Conservation (phyloP, 1,140 invertebrate species). For the Hermatobates lingyangjiaoensis region DNA sequence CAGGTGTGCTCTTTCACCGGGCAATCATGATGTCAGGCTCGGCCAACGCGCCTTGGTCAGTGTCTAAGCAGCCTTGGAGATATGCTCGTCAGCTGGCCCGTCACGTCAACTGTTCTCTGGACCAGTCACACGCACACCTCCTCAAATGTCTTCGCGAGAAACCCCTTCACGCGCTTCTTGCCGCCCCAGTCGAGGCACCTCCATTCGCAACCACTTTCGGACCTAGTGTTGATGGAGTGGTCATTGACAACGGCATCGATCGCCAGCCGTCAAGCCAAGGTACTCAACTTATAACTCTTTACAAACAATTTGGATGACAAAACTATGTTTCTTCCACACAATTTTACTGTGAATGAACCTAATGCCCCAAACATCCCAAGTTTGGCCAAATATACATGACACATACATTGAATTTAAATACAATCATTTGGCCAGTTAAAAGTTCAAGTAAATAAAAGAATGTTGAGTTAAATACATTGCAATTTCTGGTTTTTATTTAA, state of each 20-base stretch:
- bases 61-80: constrained; percentile 67
- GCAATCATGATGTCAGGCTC: constrained; percentile 89
- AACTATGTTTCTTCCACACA: too few relatives aligned
- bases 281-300: constrained; percentile 18
- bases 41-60: constrained; percentile 79
- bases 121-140: constrained; percentile 46
- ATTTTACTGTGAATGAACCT: too few relatives aligned
- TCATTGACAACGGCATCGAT: constrained; percentile 45
- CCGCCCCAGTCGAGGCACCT: constrained; percentile 48
- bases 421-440: too few relatives aligned
- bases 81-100: constrained; percentile 71
- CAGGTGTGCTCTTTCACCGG: constrained; percentile 78
- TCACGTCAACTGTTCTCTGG: constrained; percentile 68
- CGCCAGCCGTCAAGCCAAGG: constrained; percentile 21
- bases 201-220: constrained; percentile 76
- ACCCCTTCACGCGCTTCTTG: constrained; percentile 48
- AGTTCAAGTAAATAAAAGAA: too few relatives aligned
- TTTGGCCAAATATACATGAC: too few relatives aligned
- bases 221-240: constrained; percentile 77
- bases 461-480: too few relatives aligned
- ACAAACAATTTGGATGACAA: too few relatives aligned
- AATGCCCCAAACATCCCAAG: too few relatives aligned
- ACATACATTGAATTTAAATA: too few relatives aligned
- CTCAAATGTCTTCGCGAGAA: constrained; percentile 67
- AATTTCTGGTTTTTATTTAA: too few relatives aligned